Evolutionary conservation across 2,797 vertebrate genomes (phyloP).

Genomic region (Remorina albescens): DNA sequence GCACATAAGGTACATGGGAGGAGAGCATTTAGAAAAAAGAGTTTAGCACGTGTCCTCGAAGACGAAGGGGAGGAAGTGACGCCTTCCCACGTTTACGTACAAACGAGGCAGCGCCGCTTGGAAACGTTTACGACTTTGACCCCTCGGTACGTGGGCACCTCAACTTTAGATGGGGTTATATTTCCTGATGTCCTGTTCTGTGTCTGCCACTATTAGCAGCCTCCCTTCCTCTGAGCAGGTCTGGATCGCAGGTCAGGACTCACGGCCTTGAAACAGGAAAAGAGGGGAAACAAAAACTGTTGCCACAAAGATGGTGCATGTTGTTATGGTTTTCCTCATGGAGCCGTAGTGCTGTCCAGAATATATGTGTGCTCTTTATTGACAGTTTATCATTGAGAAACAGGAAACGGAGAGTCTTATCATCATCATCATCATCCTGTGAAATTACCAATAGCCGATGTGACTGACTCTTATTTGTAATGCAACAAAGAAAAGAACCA

Average conservation of each 20-base stretch:
- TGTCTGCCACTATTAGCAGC: background rate
- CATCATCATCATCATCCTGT: too few species aligned
- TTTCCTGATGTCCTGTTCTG: background rate
- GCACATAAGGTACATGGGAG: conserved; percentile 55
- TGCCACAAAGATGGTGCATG: too few species aligned
- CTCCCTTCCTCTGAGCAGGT: background rate
- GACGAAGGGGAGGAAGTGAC: background rate
- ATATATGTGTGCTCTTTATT: too few species aligned
- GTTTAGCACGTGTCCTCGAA: conserved; percentile 33
- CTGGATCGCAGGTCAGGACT: background rate
- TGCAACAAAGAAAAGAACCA: too few species aligned
- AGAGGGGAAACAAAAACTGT: background rate
- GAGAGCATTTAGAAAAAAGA: conserved; percentile 11
- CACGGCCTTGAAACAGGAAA: background rate
- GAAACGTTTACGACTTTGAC: too few species aligned
- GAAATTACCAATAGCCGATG: too few species aligned
- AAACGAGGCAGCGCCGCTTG: background rate
- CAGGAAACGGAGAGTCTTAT: too few species aligned
- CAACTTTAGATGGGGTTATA: background rate
- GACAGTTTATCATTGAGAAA: too few species aligned
- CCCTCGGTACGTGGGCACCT: background rate
- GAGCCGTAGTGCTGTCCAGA: too few species aligned
- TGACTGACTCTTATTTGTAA: too few species aligned
- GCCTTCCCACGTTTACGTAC: conserved; percentile 8
- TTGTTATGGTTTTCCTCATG: too few species aligned